Percentiles rank a stretch among this genome's conserved stretches.
Conservation (phyloP, 2,113 vertebrate genomes). For the Lynx canadensis region DNA sequence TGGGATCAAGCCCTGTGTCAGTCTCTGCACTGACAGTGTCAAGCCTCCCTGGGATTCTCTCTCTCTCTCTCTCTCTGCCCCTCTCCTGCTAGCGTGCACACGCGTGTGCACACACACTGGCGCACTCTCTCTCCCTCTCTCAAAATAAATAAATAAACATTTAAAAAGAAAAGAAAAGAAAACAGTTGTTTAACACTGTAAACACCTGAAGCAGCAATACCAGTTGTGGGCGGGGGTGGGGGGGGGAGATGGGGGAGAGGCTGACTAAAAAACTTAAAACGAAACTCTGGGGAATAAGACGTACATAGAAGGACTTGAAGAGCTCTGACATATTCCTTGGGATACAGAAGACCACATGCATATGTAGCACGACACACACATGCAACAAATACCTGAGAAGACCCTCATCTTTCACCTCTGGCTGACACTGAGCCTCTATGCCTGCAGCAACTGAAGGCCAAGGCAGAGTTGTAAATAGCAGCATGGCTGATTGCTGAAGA, state of each 20-base stretch:
- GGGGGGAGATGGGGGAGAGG: neutral
- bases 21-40: too few species aligned
- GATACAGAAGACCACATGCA: neutral
- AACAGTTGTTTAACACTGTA: neutral
- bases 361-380: neutral
- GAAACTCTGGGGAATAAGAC: neutral
- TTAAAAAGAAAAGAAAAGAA: neutral
- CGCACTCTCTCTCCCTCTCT: too few species aligned
- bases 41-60: too few species aligned
- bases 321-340: neutral
- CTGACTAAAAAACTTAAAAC: neutral
- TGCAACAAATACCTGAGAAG: neutral
- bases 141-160: too few species aligned
- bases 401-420: neutral
- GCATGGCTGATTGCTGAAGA: neutral
- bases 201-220: neutral
- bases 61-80: too few species aligned
- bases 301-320: neutral
- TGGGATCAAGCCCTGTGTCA: too few species aligned
- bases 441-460: neutral
- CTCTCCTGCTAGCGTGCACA: too few species aligned
- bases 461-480: neutral
- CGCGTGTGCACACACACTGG: too few species aligned
- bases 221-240: rapidly evolving
- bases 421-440: neutral